A percentile compares a stretch with the other conserved stretches of the same genome.
Evolutionary conservation across 2,797 vertebrate species (phyloP).

Genomic region (Notoglanidium macrostoma): DNA sequence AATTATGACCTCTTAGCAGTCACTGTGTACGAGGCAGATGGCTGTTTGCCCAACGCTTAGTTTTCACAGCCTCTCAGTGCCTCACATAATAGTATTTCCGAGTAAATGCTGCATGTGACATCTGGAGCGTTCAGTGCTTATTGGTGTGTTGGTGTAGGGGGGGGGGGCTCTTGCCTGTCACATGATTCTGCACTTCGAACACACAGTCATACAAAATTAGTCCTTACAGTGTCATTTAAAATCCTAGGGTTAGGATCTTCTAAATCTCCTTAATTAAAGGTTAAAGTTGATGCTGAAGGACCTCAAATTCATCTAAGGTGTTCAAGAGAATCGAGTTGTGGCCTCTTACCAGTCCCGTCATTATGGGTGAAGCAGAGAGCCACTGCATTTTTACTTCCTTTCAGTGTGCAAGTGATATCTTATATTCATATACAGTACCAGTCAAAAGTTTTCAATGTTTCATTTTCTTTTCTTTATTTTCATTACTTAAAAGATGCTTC

Average conservation of each 20-base stretch:
- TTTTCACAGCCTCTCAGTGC: constrained; percentile 8
- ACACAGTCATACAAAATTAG: neutral
- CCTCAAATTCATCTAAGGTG: neutral
- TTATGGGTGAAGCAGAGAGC: neutral
- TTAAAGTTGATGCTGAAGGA: neutral
- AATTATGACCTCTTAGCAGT: neutral
- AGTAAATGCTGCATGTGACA: constrained; percentile 29
- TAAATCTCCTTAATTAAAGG: neutral
- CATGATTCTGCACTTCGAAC: neutral
- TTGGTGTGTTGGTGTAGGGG: neutral
- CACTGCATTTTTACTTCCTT: neutral
- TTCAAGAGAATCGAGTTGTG: neutral
- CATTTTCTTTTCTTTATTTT: too few relatives aligned
- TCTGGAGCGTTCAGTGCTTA: neutral
- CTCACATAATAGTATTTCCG: constrained; percentile 18
- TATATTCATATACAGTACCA: neutral
- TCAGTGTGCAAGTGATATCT: neutral
- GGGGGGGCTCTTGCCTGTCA: neutral
- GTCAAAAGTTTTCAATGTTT: too few relatives aligned
- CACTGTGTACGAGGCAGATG: neutral
- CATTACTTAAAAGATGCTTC: too few relatives aligned
- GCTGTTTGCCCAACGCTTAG: neutral
- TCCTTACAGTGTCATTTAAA: neutral
- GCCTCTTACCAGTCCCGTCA: neutral
- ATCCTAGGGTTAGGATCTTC: neutral